Evolutionary conservation across 2,888 invertebrate genomes (phyloP).

Genomic region (Oscheius onirici): DNA sequence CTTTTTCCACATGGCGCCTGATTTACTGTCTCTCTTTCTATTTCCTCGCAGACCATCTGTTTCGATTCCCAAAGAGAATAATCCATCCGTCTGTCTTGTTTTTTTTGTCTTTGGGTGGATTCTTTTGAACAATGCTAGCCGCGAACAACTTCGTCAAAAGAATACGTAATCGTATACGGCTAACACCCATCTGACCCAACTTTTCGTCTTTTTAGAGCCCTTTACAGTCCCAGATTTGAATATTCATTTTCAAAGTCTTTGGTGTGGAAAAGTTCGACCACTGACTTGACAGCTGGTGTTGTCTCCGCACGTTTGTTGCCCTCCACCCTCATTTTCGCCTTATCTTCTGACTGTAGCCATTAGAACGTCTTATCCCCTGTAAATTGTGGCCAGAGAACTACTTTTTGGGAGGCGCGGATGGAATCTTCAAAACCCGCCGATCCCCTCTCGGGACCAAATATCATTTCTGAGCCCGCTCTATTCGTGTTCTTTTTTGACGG

Average conservation of each 20-base stretch:
- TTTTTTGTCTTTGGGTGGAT: too few relatives aligned
- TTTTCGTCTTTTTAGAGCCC: too few relatives aligned
- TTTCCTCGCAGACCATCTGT: neutral
- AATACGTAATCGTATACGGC: too few relatives aligned
- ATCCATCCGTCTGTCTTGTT: too few relatives aligned
- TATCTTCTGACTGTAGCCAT: neutral
- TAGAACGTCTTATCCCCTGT: neutral
- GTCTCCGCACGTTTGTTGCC: neutral
- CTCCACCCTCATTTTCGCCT: neutral
- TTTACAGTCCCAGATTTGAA: too few relatives aligned
- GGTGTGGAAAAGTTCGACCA: too few relatives aligned
- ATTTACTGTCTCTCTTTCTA: neutral
- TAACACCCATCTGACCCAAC: too few relatives aligned
- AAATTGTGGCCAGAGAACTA: neutral
- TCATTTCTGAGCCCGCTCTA: neutral
- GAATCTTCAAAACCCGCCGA: neutral
- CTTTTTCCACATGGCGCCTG: neutral
- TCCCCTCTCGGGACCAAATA: slow-evolving; percentile 5
- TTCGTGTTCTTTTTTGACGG: neutral
- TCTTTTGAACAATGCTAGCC: too few relatives aligned
- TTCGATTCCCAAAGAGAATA: neutral
- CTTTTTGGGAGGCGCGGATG: neutral
- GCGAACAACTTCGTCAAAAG: too few relatives aligned
- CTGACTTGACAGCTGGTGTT: too few relatives aligned
- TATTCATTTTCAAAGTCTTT: too few relatives aligned